Percentiles rank a stretch among this genome's conserved stretches.
Evolutionary conservation across 2,797 vertebrate genomes (phyloP).

Genomic region (Tapirus indicus): DNA sequence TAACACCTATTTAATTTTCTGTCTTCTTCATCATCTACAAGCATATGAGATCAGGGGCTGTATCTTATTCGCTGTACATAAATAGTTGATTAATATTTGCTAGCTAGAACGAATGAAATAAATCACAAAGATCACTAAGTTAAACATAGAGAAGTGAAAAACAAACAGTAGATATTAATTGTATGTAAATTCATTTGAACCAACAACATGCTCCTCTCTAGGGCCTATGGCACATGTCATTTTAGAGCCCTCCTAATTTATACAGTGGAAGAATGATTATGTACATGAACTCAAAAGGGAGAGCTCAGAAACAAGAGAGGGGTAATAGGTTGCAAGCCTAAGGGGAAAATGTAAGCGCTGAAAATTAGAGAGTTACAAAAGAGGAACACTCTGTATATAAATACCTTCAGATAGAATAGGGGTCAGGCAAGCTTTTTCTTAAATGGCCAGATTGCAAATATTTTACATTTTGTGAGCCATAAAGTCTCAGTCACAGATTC

Average conservation of each 20-base stretch:
- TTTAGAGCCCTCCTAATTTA: not conserved
- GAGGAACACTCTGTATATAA: not conserved
- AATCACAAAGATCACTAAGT: not conserved
- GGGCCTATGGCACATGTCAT: not conserved
- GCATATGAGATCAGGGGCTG: not conserved
- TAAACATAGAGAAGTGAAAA: slow-evolving; percentile 8
- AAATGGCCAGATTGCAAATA: not conserved
- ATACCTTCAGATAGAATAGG: not conserved
- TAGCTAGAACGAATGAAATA: slow-evolving; percentile 28
- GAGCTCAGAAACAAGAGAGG: not conserved
- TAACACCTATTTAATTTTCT: not conserved
- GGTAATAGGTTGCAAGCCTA: not conserved
- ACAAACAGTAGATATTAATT: not conserved
- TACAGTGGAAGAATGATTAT: not conserved
- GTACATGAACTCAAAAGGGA: not conserved
- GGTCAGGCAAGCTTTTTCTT: not conserved
- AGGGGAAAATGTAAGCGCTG: not conserved
- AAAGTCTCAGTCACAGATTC: accelerated
- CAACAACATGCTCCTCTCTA: not conserved
- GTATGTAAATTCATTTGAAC: slow-evolving; percentile 10
- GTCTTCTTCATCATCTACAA: not conserved
- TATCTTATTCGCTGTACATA: slow-evolving; percentile 10
- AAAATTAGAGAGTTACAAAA: not conserved
- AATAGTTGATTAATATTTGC: slow-evolving; percentile 3
- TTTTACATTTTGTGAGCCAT: not conserved